These are phyloP conservation scores for Zaprionus gabonicus DNA, from an alignment of 1,140 invertebrate genomes.

Conservation along the genomic window DNA sequence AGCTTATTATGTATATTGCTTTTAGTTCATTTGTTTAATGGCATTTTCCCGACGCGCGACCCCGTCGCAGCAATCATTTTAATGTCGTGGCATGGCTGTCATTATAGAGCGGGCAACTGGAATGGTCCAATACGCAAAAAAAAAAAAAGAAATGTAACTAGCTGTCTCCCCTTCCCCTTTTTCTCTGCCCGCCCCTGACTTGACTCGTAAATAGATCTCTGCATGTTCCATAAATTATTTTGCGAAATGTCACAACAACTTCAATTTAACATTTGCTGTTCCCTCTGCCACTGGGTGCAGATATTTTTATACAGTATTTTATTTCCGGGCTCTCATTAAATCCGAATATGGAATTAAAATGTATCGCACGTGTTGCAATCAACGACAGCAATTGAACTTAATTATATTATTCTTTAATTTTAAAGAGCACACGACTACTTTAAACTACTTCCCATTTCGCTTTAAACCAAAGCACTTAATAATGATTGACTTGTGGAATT, in stretches of 20 bases:
- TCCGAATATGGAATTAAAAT: constrained; percentile 12
- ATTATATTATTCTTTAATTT: constrained; percentile 40
- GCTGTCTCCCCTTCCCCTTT: neutral
- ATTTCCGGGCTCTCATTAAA: constrained; percentile 24
- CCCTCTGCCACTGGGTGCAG: neutral
- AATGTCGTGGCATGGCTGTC: constrained; percentile 45
- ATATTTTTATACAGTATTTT: neutral
- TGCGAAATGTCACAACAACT: constrained; percentile 35
- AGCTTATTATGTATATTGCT: constrained; percentile 75
- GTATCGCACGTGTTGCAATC: constrained; percentile 21
- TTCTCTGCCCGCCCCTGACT: too few species aligned
- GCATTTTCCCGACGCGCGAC: constrained; percentile 30
- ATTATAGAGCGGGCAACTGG: constrained; percentile 17
- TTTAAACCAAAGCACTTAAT: constrained; percentile 3
- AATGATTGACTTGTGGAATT: constrained; percentile 31
- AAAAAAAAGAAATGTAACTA: constrained; percentile 5
- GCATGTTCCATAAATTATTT: constrained; percentile 31
- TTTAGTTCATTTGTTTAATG: constrained; percentile 77
- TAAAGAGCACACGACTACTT: neutral
- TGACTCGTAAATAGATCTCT: constrained; percentile 27
- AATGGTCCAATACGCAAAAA: constrained; percentile 14
- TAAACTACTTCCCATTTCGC: neutral
- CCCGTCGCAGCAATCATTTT: constrained; percentile 45
- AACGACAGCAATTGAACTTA: constrained; percentile 27
- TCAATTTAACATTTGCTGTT: neutral